Conservation (phyloP, 2,113 vertebrate species). For the Sebastes schlegelii region DNA sequence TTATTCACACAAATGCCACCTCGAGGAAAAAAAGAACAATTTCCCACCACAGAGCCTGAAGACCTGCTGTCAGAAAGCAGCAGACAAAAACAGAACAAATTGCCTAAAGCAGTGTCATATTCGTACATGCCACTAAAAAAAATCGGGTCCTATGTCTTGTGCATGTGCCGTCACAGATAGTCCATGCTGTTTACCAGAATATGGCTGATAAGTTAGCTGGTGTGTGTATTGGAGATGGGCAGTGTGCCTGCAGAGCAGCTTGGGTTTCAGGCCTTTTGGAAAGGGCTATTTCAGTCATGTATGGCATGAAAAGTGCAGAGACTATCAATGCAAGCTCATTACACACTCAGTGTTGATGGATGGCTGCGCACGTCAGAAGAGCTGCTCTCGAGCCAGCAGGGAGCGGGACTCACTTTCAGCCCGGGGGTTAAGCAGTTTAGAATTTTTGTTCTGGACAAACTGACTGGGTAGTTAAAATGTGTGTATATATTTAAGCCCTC, state of each 20-base stretch:
- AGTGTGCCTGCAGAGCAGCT: conserved; percentile 31
- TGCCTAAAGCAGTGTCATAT: not conserved
- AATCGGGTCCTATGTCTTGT: not conserved
- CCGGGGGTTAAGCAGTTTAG: not conserved
- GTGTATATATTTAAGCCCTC: too few relatives aligned
- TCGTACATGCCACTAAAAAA: not conserved
- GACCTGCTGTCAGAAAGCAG: too few relatives aligned
- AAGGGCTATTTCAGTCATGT: conserved; percentile 74
- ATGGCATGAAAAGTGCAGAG: conserved; percentile 53
- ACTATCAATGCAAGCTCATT: conserved; percentile 60
- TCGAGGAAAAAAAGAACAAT: not conserved
- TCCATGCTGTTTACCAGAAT: conserved; percentile 23
- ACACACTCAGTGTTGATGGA: conserved; percentile 65
- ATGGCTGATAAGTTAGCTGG: conserved; percentile 8
- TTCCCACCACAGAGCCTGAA: not conserved
- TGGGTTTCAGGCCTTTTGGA: conserved; percentile 52
- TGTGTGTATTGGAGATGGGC: conserved; percentile 31
- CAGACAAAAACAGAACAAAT: too few relatives aligned
- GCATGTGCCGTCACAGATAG: conserved; percentile 15
- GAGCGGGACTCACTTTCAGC: conserved; percentile 5
- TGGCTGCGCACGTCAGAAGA: conserved; percentile 38
- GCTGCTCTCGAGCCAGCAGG: not conserved
- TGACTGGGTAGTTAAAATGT: not conserved
- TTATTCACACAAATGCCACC: not conserved
- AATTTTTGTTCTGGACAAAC: not conserved